A percentile compares a stretch with the other conserved stretches of the same genome.
Evolutionary conservation across 2,113 vertebrate species (phyloP).

Genomic region (Diadophis punctatus): DNA sequence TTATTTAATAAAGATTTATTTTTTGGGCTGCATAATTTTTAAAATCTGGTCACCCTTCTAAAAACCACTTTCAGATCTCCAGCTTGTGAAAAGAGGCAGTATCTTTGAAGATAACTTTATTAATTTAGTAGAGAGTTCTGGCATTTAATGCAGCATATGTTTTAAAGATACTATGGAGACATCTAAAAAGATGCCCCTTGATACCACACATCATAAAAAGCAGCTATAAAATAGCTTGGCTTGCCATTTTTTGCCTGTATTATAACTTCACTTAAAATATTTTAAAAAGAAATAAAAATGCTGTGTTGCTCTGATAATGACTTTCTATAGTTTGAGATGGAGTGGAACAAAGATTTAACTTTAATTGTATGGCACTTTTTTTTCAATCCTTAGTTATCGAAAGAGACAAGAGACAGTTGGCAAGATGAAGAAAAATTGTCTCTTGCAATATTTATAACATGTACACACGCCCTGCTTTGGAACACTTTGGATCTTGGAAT

Average conservation of each 20-base stretch:
- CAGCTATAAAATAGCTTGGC: conserved; percentile 57
- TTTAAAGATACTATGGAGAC: conserved; percentile 64
- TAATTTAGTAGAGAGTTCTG: conserved; percentile 67
- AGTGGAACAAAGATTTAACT: conserved; percentile 55
- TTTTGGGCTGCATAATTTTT: conserved; percentile 70
- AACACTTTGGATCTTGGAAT: neutral
- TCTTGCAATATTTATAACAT: neutral
- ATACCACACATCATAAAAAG: conserved; percentile 59
- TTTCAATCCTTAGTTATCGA: neutral
- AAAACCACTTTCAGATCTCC: conserved; percentile 68
- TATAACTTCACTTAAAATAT: conserved; percentile 63
- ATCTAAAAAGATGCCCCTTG: conserved; percentile 67
- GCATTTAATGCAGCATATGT: conserved; percentile 69
- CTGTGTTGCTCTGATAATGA: conserved; percentile 65
- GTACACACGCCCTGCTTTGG: neutral
- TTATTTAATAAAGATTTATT: conserved; percentile 69
- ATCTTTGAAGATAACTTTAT: conserved; percentile 72
- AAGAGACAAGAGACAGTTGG: neutral
- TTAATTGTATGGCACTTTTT: conserved; percentile 60
- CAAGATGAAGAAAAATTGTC: neutral
- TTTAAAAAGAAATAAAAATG: conserved; percentile 59
- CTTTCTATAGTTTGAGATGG: conserved; percentile 61
- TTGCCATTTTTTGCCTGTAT: conserved; percentile 50
- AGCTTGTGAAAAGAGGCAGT: conserved; percentile 57
- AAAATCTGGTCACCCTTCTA: conserved; percentile 67